phyloP scores from a whole-genome alignment of 2,113 vertebrate genomes.

The Clarias macrocephalus region DNA sequence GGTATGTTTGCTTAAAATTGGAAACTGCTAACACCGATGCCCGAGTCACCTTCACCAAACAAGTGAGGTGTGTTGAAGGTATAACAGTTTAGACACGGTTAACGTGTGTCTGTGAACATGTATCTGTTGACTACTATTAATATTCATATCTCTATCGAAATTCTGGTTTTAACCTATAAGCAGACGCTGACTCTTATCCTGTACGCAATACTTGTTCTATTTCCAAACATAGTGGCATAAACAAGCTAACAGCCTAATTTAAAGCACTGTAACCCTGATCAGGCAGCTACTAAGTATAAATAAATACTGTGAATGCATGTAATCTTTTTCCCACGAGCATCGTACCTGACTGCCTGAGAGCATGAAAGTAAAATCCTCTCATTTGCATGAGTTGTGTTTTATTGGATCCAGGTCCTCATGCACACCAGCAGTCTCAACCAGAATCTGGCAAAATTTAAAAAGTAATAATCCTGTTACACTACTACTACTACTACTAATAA shows the following conservation, averaged over 20 bases:
- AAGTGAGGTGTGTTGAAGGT: constrained; percentile 14
- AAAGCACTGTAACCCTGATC: not conserved
- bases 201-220: not conserved
- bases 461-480: not conserved
- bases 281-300: not conserved
- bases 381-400: not conserved
- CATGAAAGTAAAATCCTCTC: not conserved
- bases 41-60: constrained; percentile 33
- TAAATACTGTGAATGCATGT: not conserved
- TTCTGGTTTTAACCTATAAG: not conserved
- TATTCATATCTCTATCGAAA: not conserved
- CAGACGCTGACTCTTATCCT: not conserved
- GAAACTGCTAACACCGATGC: constrained; percentile 31
- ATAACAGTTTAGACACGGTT: not conserved
- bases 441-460: not conserved
- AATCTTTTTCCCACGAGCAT: not conserved
- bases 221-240: not conserved
- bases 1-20: constrained; percentile 44
- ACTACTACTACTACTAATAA: no score
- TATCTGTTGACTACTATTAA: not conserved
- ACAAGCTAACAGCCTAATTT: not conserved
- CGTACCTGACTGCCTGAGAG: no score
- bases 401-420: not conserved
- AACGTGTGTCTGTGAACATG: not conserved
- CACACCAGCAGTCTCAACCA: not conserved